phyloP scores from a whole-genome alignment of 2,888 invertebrate genomes.

The Zygothrica quintamaculata region DNA sequence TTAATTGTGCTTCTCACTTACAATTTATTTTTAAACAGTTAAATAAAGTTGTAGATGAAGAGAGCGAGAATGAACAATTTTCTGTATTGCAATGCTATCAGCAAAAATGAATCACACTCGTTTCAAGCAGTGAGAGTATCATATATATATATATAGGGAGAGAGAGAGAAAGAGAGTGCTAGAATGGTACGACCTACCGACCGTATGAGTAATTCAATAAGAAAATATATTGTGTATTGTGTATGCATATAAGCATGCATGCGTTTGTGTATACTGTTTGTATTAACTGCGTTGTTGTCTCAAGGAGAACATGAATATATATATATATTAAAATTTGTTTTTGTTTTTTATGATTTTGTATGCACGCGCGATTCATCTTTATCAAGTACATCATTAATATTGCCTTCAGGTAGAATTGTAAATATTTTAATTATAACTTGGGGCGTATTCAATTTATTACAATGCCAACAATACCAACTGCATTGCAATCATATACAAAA shows the following conservation, averaged over 20 bases:
- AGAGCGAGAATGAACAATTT: conserved; percentile 24
- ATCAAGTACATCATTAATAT: conserved; percentile 29
- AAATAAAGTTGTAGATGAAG: conserved; percentile 13
- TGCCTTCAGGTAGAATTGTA: conserved; percentile 32
- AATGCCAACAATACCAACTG: conserved; percentile 21
- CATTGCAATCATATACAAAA: conserved; percentile 33
- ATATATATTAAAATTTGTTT: too few relatives aligned
- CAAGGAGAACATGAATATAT: conserved; percentile 43
- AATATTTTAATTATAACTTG: conserved; percentile 34
- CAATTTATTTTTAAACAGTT: conserved; percentile 13
- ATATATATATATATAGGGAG: neutral
- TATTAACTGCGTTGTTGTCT: conserved; percentile 35
- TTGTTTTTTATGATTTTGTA: conserved; percentile 15
- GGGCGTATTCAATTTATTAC: conserved; percentile 15
- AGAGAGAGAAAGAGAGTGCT: conserved; percentile 15
- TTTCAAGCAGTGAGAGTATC: too few relatives aligned
- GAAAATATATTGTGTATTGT: conserved; percentile 4
- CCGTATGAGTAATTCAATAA: conserved; percentile 54
- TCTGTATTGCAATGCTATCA: conserved; percentile 20
- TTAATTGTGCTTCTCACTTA: conserved; percentile 30
- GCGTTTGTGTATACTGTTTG: conserved; percentile 16
- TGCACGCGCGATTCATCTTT: conserved; percentile 31
- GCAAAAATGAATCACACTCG: conserved; percentile 36
- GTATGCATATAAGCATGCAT: conserved; percentile 5
- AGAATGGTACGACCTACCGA: conserved; percentile 6